phyloP scores from a whole-genome alignment of 2,797 vertebrate genomes.

The Adrianichthys oophorus region DNA sequence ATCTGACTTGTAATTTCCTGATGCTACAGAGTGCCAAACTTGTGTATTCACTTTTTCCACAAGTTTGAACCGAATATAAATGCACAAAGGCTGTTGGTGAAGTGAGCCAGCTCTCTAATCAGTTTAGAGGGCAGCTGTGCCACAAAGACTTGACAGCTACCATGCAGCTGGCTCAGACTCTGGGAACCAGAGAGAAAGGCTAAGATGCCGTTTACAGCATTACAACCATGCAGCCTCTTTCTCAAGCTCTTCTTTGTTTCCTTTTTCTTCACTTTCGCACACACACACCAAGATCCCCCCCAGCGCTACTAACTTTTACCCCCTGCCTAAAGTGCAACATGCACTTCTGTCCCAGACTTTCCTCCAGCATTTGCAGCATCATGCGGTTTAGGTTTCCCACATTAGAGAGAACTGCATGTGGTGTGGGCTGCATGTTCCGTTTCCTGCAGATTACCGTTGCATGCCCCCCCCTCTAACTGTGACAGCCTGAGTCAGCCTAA shows the following conservation, averaged over 20 bases:
- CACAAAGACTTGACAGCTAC: slow-evolving; percentile 60
- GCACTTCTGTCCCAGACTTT: slow-evolving; percentile 63
- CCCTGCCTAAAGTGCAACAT: slow-evolving; percentile 66
- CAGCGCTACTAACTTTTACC: slow-evolving; percentile 49
- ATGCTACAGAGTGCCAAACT: slow-evolving; percentile 18
- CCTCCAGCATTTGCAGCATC: slow-evolving; percentile 62
- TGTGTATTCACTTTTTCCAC: slow-evolving; percentile 39
- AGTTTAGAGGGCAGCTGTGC: slow-evolving; percentile 78
- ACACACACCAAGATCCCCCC: slow-evolving; percentile 35
- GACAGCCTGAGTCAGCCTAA: slow-evolving; percentile 76
- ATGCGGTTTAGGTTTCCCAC: slow-evolving; percentile 77
- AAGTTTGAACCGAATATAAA: slow-evolving; percentile 44
- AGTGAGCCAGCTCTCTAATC: slow-evolving; percentile 73
- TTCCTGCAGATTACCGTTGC: slow-evolving; percentile 78
- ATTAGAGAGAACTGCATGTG: slow-evolving; percentile 75
- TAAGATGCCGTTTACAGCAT: slow-evolving; percentile 66
- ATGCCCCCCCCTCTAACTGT: slow-evolving; percentile 53
- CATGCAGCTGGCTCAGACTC: slow-evolving; percentile 77
- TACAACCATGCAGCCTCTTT: slow-evolving; percentile 41
- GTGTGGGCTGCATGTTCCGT: slow-evolving; percentile 73
- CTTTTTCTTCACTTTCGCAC: slow-evolving; percentile 1
- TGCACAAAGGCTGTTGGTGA: slow-evolving; percentile 57
- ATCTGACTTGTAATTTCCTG: slow-evolving; percentile 19
- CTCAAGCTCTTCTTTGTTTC: slow-evolving; percentile 7
- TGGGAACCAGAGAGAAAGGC: slow-evolving; percentile 72